Evolutionary conservation across 2,797 vertebrate genomes (phyloP), one percentile per base, ranked within the genome.

Genomic region (Muscicapa comitata): DNA sequence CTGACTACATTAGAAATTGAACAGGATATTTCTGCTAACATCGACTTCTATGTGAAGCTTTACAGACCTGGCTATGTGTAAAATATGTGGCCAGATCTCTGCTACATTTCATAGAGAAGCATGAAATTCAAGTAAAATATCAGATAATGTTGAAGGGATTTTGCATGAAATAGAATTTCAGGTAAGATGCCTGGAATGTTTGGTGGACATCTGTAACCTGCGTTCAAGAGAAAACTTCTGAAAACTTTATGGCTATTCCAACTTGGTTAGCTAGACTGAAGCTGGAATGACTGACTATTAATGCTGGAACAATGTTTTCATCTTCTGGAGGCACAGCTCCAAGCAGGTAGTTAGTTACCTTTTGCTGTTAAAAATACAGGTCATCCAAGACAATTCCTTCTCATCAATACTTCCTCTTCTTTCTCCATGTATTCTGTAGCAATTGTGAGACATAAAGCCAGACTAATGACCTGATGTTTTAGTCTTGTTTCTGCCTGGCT

Each of bases 71-170:
- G 26, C 6, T 40, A 2, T 13, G 5, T n/a, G 8, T 57, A 45
- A 81, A 84, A 53, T 13, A 8, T 29, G 9, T 38, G 16, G 19
- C 23, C 25, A 70, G 48, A 53, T 57, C 13, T 66, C 43, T 83
- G 7, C 17, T 67, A 8, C 0, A 0, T 79, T 65, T 83, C 25
- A 21, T 4, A 88, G 13, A 1, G 0, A 35, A 38, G 28, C 13
- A 40, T 6, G 53, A 13, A 35, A 72, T 25, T 35, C 7, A 35
- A 48, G 37, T 45, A 24, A 45, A 53, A 70, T 4, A 23, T 24
- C 28, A 20, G 6, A 38, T 19, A 40, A 16, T 25, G 5, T 12
- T 66, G 33, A 68, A 24, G 38, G 2, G 1, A 33, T 68, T 67
- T 37, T 45, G 1, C 29, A n/a, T 80, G 4, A 48, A 51, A 43